Conservation (phyloP, 92 coral and sea anemone species). For the Nematostella vectensis region DNA sequence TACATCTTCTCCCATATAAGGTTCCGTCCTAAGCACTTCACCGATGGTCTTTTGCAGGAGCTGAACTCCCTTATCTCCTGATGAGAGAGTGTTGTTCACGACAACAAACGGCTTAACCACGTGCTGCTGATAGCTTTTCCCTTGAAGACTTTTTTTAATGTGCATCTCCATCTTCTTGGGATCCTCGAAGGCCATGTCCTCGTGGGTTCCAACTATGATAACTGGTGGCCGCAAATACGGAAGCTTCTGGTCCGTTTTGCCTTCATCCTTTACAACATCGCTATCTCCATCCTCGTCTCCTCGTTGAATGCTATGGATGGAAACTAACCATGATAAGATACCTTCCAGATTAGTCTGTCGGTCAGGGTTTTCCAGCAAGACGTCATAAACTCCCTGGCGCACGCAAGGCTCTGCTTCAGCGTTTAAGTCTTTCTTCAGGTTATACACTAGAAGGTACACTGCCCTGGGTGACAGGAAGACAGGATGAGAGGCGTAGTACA, state of each 20-base stretch:
- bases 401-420: constrained; percentile 75
- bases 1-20: constrained; percentile 78
- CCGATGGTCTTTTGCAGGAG: constrained; percentile 48
- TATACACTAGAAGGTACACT: constrained; percentile 66
- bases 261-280: neutral
- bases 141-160: constrained; percentile 57
- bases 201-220: constrained; percentile 61
- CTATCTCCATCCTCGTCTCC: constrained; percentile 2
- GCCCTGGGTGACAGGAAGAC: constrained; percentile 76
- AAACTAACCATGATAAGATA: constrained; percentile 71
- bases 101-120: constrained; percentile 53
- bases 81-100: constrained; percentile 61
- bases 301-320: constrained; percentile 49
- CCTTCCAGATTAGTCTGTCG: constrained; percentile 73
- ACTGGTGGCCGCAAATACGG: constrained; percentile 75
- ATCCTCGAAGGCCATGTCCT: constrained; percentile 53
- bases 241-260: neutral
- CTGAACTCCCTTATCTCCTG: constrained; percentile 46
- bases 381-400: constrained; percentile 68
- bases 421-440: constrained; percentile 64
- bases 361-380: constrained; percentile 47
- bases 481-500: constrained; percentile 83
- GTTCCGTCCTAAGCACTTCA: constrained; percentile 54
- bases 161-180: constrained; percentile 56
- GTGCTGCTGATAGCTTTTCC: constrained; percentile 66